phyloP scores from a whole-genome alignment of 2,113 vertebrate genomes.

The Apeltes quadracus region DNA sequence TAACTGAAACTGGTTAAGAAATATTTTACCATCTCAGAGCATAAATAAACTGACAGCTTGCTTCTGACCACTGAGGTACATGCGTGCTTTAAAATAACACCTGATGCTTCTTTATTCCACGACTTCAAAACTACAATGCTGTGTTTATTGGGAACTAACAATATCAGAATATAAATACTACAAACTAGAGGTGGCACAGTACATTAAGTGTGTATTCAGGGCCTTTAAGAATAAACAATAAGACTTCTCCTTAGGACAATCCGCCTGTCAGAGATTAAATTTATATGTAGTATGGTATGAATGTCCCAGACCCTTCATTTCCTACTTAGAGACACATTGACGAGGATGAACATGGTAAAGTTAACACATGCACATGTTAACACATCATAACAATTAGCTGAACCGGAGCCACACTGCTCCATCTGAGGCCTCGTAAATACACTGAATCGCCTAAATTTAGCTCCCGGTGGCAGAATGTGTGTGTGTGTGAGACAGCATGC shows the following conservation, averaged over 20 bases:
- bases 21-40: too few species aligned
- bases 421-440: conserved; percentile 32
- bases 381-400: background rate
- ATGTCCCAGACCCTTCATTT: background rate
- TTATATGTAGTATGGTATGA: background rate
- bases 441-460: background rate
- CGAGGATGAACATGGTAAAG: background rate
- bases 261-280: background rate
- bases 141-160: background rate
- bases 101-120: background rate
- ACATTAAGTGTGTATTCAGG: background rate
- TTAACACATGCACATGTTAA: background rate
- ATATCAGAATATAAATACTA: background rate
- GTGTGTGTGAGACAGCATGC: conserved; percentile 13
- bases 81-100: background rate
- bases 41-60: too few species aligned
- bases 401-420: background rate
- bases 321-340: background rate
- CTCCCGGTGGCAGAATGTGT: background rate
- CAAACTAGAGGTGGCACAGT: background rate
- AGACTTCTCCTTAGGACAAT: too few species aligned
- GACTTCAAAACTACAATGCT: background rate
- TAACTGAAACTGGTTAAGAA: too few species aligned
- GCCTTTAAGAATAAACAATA: background rate
- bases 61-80: too few species aligned